A percentile compares a stretch with the other conserved stretches of the same genome.
Evolutionary conservation across 2,888 invertebrate genomes (phyloP).

Genomic region (Sepiola atlantica): DNA sequence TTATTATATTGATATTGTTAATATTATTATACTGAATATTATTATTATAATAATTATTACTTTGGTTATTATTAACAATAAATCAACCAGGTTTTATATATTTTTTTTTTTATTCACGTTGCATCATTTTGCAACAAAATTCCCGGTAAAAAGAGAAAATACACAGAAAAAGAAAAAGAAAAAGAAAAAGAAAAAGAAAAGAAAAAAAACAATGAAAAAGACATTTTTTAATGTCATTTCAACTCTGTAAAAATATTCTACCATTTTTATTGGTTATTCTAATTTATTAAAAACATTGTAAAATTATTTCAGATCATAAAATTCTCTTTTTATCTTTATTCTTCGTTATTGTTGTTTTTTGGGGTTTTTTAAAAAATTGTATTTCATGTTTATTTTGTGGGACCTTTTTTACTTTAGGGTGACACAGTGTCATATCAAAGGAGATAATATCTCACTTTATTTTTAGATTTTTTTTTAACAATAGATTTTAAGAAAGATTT

Average conservation of each 20-base stretch:
- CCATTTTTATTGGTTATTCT: neutral
- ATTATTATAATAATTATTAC: neutral
- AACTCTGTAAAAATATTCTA: neutral
- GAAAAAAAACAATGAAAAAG: neutral
- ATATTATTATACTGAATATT: neutral
- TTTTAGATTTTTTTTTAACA: too few relatives aligned
- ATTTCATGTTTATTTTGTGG: too few relatives aligned
- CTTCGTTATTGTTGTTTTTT: too few relatives aligned
- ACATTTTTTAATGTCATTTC: neutral
- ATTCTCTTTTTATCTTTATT: constrained; percentile 13
- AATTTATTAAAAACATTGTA: neutral
- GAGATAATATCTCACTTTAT: too few relatives aligned
- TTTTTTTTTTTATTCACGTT: constrained; percentile 10
- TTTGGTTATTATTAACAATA: neutral
- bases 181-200: neutral
- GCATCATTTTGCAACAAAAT: constrained; percentile 15
- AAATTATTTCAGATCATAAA: constrained; percentile 3
- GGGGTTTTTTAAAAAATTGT: too few relatives aligned
- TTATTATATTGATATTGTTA: neutral
- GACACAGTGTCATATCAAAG: too few relatives aligned
- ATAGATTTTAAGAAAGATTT: too few relatives aligned
- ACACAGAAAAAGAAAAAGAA: too few relatives aligned
- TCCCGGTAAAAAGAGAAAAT: constrained; percentile 17
- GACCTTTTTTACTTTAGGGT: too few relatives aligned
- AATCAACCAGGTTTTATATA: neutral